Conservation (phyloP, 2,113 vertebrate genomes). For the Apeltes quadracus region DNA sequence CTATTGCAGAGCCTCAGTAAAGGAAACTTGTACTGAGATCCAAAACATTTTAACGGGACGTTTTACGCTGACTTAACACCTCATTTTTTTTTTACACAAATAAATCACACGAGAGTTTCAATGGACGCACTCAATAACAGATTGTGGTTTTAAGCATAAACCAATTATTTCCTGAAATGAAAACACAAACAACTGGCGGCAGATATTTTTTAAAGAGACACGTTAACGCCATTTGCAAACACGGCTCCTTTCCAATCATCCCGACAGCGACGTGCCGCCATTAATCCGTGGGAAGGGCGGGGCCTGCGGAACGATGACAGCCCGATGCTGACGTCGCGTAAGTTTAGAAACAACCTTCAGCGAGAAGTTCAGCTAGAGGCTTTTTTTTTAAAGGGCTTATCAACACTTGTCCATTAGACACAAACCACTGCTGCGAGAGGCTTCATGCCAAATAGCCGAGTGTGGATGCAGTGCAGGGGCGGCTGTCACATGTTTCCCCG, state of each 20-base stretch:
- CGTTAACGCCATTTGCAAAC: constrained; percentile 33
- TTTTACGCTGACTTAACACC: constrained; percentile 16
- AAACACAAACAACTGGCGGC: constrained; percentile 30
- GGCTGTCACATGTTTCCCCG: constrained; percentile 41
- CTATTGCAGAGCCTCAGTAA: neutral
- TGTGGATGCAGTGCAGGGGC: constrained; percentile 53
- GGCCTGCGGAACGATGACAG: constrained; percentile 50
- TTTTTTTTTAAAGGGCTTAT: constrained; percentile 48
- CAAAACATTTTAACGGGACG: constrained; percentile 7
- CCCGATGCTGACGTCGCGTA: constrained; percentile 30
- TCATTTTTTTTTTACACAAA: neutral
- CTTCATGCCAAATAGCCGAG: constrained; percentile 52
- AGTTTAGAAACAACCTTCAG: constrained; percentile 61
- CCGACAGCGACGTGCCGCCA: constrained; percentile 53
- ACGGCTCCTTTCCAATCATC: constrained; percentile 49
- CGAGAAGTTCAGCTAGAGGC: constrained; percentile 35
- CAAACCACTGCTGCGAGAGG: constrained; percentile 51
- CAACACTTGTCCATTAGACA: constrained; percentile 59
- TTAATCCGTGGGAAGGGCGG: constrained; percentile 39
- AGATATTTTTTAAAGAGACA: constrained; percentile 7
- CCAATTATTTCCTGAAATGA: constrained; percentile 40
- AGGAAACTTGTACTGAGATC: neutral
- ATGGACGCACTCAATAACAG: constrained; percentile 34
- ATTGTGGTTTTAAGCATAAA: constrained; percentile 32
- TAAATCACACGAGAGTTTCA: constrained; percentile 23